Percentiles rank a stretch among this genome's conserved stretches.
Conservation (phyloP, 53 echinoderm and acorn worm genomes). For the Actinopyga echinites region DNA sequence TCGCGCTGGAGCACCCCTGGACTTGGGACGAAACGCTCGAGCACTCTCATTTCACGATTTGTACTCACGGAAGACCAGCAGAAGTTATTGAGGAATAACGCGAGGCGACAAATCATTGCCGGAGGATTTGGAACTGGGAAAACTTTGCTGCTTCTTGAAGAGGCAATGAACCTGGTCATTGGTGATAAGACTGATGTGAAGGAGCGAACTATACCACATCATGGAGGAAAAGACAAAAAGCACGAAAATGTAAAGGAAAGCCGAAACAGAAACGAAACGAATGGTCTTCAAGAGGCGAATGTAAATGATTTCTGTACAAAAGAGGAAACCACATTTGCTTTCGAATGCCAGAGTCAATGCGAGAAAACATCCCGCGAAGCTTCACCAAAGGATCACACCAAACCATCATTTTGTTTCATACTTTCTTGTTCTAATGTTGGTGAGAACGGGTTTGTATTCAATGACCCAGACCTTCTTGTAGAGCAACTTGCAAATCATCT, state of each 20-base stretch:
- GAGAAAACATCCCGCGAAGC: no score
- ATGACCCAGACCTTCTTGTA: conserved; percentile 7
- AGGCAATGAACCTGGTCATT: conserved; percentile 2
- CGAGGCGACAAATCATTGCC: neutral
- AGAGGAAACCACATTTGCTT: no score
- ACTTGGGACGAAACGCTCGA: neutral
- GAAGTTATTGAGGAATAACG: neutral
- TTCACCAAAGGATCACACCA: neutral
- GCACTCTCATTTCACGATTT: neutral
- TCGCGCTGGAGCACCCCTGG: neutral
- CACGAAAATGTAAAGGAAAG: no score
- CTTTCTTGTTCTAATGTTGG: conserved; percentile 20
- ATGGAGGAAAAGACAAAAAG: no score
- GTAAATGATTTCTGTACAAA: no score
- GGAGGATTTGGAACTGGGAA: conserved; percentile 18
- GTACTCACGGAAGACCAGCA: neutral
- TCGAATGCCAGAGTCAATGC: no score
- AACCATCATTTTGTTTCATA: neutral
- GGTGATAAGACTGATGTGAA: neutral
- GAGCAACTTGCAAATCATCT: neutral
- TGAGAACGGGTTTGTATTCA: conserved; percentile 17
- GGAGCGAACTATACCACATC: no score
- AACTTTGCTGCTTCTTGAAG: neutral
- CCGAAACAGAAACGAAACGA: no score
- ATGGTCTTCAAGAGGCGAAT: no score